Evolutionary conservation across 2,113 vertebrate species (phyloP), one percentile per base, ranked within the genome.

Genomic region (Notothenia coriiceps): DNA sequence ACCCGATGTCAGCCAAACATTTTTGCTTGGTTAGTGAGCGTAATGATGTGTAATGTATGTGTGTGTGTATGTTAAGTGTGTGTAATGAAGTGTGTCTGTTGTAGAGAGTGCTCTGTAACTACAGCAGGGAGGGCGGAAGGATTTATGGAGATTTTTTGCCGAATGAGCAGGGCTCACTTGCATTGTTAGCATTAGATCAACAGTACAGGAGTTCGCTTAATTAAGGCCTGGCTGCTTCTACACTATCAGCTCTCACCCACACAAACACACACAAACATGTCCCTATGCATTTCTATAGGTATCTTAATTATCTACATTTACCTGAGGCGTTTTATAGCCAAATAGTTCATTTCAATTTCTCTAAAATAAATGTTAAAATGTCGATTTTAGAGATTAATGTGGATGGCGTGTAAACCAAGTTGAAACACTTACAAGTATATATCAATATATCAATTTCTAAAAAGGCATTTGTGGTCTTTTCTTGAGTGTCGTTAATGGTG

Each of bases 151-250:
- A 77, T 47, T 77, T 91, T 40, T 89, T 90, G 68, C 82, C 84
- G 89, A 90, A 93, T 92, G 90, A 92, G 88, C 70, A 83, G 76
- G 61, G 81, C 90, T 92, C 84, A 86, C 82, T 88, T 82, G 82
- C 81, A 81, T 87, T 78, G 86, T 91, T 93, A 87, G 80, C 61
- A 22, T 89, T 87, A 88, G 86, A 81, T 84, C 85, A 80, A 89
- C 85, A 79, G 81, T 86, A 82, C 62, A 73, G 49, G 80, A 72
- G 71, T 83, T 89, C 40, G 84, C 75, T 92, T 88, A 89, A 92
- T 93, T 92, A 92, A 87, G 74, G 81, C 75, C 65, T 47, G 65
- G 76, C 67, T 54, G 84, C 82, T 89, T 83, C 88, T 76, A 76
- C 62, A 71, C 77, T 82, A 85, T 88, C 88, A 88, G 70, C 83